phyloP scores from a whole-genome alignment of 2,797 vertebrate genomes.

The Salmo trutta region DNA sequence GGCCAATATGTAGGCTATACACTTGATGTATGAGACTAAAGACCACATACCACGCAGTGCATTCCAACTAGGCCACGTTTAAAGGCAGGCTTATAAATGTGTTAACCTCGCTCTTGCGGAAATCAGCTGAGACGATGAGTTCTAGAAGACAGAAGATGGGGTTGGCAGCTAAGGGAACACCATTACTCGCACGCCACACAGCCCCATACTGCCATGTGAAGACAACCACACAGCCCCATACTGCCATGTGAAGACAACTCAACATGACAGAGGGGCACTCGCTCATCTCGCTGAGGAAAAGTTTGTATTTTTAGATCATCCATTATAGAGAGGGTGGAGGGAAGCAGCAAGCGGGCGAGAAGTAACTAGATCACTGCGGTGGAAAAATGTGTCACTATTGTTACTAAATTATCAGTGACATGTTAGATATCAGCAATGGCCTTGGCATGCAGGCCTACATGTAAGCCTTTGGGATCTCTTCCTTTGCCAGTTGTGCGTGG shows the following conservation, averaged over 20 bases:
- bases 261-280: not conserved
- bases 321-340: constrained; percentile 12
- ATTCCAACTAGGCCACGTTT: not conserved
- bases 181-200: not conserved
- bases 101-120: not conserved
- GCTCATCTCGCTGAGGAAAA: not conserved
- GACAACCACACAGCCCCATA: not conserved
- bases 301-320: constrained; percentile 36
- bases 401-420: constrained; percentile 19
- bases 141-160: not conserved
- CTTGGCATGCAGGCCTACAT: not conserved
- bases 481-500: too few relatives aligned
- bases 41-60: not conserved
- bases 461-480: not conserved
- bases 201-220: too few relatives aligned
- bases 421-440: constrained; percentile 21
- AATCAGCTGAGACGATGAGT: not conserved
- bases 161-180: not conserved
- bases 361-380: not conserved
- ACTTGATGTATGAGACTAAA: not conserved
- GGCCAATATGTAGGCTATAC: not conserved
- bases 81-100: not conserved
- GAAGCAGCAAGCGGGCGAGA: not conserved
- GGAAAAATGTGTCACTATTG: constrained; percentile 22
- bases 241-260: not conserved